Conservation (phyloP, 2,888 invertebrate genomes). For the Polydrusus cervinus region DNA sequence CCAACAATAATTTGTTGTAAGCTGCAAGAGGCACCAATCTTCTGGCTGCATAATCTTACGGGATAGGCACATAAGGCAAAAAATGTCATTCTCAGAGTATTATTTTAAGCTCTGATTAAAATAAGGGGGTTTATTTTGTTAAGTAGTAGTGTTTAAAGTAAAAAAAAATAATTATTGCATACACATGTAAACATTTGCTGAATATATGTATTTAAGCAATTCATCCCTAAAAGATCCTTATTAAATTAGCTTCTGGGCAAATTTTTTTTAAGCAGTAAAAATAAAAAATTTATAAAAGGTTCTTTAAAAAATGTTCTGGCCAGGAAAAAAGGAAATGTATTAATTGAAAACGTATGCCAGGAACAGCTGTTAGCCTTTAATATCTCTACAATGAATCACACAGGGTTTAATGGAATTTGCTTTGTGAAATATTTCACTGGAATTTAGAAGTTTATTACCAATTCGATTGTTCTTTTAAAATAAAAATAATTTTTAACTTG, state of each 20-base stretch:
- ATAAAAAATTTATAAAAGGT: constrained; percentile 21
- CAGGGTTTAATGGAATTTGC: constrained; percentile 36
- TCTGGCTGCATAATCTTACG: too few species aligned
- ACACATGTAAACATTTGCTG: too few species aligned
- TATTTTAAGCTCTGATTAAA: too few species aligned
- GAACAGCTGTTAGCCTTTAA: constrained; percentile 36
- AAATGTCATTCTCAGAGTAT: too few species aligned
- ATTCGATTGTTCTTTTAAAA: constrained; percentile 12
- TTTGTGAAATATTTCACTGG: constrained; percentile 30
- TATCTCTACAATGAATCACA: constrained; percentile 39
- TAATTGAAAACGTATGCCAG: constrained; percentile 39
- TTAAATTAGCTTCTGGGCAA: not conserved
- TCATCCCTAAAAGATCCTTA: not conserved
- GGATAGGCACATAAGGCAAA: too few species aligned
- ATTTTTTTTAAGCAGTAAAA: not conserved
- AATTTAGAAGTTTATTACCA: constrained; percentile 29
- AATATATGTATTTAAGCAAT: not conserved
- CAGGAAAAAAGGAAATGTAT: constrained; percentile 32
- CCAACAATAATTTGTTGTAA: too few species aligned
- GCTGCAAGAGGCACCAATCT: too few species aligned
- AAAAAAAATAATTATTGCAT: too few species aligned
- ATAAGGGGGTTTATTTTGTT: too few species aligned
- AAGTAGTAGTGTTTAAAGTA: too few species aligned
- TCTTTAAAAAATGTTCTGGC: constrained; percentile 14
- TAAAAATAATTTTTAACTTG: constrained; percentile 2